Evolutionary conservation across 2,797 vertebrate genomes (phyloP).

Genomic region (Leucoraja ocellata): DNA sequence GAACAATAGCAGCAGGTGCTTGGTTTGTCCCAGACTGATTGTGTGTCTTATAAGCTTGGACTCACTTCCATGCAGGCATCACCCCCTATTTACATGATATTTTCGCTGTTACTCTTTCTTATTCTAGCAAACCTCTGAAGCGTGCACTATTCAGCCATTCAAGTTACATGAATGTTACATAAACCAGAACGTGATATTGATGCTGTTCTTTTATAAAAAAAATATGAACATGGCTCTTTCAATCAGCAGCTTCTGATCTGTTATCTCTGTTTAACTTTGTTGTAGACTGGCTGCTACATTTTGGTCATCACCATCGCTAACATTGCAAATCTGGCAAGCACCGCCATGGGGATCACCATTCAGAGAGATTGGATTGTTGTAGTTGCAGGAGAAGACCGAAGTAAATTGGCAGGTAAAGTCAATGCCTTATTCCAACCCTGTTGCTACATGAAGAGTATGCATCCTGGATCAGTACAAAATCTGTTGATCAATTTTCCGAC

Average conservation of each 20-base stretch:
- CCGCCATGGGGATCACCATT: conserved; percentile 88
- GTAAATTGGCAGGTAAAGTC: conserved; percentile 80
- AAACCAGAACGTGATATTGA: not conserved
- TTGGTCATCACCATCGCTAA: conserved; percentile 92
- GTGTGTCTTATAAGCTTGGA: too few species aligned
- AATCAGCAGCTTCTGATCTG: not conserved
- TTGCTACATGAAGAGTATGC: not conserved
- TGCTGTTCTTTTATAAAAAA: not conserved
- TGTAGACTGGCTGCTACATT: conserved; percentile 85
- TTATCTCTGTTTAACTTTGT: conserved; percentile 33
- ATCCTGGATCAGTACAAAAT: not conserved
- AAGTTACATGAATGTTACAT: not conserved
- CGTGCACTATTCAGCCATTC: not conserved
- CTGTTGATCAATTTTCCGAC: not conserved
- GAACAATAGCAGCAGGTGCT: too few species aligned
- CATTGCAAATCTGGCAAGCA: conserved; percentile 93
- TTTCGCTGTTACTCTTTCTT: not conserved
- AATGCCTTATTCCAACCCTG: conserved; percentile 39
- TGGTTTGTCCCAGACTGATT: too few species aligned
- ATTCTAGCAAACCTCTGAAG: not conserved
- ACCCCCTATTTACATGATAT: not conserved
- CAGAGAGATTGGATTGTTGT: conserved; percentile 98
- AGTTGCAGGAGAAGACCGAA: conserved; percentile 87
- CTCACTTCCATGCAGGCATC: too few species aligned
- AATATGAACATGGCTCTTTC: not conserved